phyloP scores from a whole-genome alignment of 2,797 vertebrate genomes.

The Cichlasoma orientale region DNA sequence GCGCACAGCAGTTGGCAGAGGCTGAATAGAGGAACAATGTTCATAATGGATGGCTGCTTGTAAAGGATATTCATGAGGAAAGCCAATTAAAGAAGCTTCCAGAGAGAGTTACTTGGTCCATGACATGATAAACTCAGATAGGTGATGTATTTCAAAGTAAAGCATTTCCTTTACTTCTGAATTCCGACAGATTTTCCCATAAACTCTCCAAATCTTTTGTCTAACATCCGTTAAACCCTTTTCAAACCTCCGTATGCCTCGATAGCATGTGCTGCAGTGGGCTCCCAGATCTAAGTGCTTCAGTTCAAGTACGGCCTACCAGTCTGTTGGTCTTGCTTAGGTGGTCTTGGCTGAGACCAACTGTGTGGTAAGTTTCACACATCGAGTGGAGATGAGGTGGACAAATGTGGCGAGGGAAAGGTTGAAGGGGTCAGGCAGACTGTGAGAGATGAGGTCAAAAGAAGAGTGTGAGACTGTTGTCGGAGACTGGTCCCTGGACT shows the following conservation, averaged over 20 bases:
- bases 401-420: slow-evolving; percentile 47
- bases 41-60: slow-evolving; percentile 40
- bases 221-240: slow-evolving; percentile 32
- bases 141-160: slow-evolving; percentile 39
- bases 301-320: slow-evolving; percentile 44
- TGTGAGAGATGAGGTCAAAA: slow-evolving; percentile 52
- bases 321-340: slow-evolving; percentile 51
- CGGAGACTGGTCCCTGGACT: slow-evolving; percentile 55
- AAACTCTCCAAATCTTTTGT: slow-evolving; percentile 36
- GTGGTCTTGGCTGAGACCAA: slow-evolving; percentile 59
- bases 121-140: slow-evolving; percentile 41
- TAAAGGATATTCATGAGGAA: slow-evolving; percentile 61
- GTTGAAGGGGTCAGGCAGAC: slow-evolving; percentile 48
- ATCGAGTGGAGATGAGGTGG: slow-evolving; percentile 36
- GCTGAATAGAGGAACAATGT: slow-evolving; percentile 56
- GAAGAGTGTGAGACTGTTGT: slow-evolving; percentile 71
- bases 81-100: slow-evolving; percentile 58
- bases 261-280: slow-evolving; percentile 43
- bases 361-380: slow-evolving; percentile 64
- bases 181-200: slow-evolving; percentile 24
- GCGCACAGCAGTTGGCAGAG: slow-evolving; percentile 68
- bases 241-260: slow-evolving; percentile 43
- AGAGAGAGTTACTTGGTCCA: slow-evolving; percentile 25
- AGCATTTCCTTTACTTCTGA: slow-evolving; percentile 32
- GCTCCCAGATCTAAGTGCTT: slow-evolving; percentile 48